Evolutionary conservation across 2,888 invertebrate genomes (phyloP).

Genomic region (Cephus nigrinus): DNA sequence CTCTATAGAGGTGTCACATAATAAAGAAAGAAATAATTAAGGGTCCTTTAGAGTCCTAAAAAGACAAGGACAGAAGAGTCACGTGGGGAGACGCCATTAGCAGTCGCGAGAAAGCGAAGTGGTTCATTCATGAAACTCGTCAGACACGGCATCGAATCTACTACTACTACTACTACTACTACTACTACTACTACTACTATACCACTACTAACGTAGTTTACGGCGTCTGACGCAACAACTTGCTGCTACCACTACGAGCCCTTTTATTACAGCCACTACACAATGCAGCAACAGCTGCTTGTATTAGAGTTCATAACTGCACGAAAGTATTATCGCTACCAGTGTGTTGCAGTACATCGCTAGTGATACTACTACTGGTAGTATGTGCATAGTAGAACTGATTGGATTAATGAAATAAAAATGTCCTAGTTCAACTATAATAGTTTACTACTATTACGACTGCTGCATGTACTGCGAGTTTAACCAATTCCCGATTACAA

Average conservation of each 20-base stretch:
- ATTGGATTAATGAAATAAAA: no score
- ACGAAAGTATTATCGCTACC: no score
- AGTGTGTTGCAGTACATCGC: no score
- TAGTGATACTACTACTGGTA: no score
- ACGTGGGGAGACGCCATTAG: conserved; percentile 51
- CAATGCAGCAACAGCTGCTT: conserved; percentile 5
- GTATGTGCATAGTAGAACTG: no score
- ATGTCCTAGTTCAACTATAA: not conserved
- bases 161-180: no score
- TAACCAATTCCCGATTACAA: no score
- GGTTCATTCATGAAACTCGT: conserved; percentile 61
- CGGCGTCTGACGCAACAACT: conserved; percentile 9
- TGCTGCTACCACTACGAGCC: conserved; percentile 15
- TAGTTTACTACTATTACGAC: conserved; percentile 3
- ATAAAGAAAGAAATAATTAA: conserved; percentile 38
- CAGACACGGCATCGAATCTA: conserved; percentile 34
- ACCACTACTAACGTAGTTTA: conserved; percentile 26
- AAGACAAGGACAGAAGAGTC: no score
- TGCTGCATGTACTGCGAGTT: not conserved
- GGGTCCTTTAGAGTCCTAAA: no score
- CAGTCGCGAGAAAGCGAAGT: conserved; percentile 44
- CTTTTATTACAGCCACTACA: conserved; percentile 12
- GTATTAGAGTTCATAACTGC: not conserved
- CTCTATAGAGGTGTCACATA: not conserved
- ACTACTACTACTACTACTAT: conserved; percentile 30